Percentiles rank a stretch among this genome's conserved stretches.
Conservation (phyloP, 2,797 vertebrate species). For the Clamator glandarius region DNA sequence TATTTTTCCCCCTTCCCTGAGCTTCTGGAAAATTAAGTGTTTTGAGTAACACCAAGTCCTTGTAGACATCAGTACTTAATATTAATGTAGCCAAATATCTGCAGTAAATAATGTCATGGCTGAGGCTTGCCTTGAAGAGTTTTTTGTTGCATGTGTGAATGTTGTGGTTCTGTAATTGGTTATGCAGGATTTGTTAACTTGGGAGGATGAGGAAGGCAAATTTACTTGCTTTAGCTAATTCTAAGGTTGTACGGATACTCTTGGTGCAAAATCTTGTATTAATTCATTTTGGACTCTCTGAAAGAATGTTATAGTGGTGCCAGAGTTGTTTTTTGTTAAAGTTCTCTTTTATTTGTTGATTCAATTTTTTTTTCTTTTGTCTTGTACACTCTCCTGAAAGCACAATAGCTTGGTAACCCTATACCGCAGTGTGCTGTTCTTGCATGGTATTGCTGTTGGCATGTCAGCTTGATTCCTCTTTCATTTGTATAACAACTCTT, state of each 20-base stretch:
- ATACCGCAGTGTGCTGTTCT: not conserved
- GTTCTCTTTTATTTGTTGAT: not conserved
- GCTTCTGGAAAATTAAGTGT: not conserved
- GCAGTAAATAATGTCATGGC: not conserved
- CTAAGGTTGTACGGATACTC: not conserved
- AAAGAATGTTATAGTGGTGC: constrained; percentile 1
- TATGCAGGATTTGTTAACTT: not conserved
- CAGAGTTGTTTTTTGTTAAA: not conserved
- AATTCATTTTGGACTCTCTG: constrained; percentile 2
- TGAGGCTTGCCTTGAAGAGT: not conserved
- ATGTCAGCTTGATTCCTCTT: accelerated
- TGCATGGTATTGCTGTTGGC: not conserved
- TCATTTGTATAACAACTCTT: not conserved
- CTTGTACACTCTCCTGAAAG: not conserved
- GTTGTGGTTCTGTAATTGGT: not conserved
- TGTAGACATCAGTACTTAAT: not conserved
- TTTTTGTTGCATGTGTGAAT: not conserved
- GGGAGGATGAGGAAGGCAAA: not conserved
- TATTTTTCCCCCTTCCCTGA: not conserved
- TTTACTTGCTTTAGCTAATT: constrained; percentile 23
- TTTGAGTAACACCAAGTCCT: not conserved
- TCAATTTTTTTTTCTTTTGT: not conserved
- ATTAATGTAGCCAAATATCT: not conserved
- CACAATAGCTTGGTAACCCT: not conserved
- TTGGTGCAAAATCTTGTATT: constrained; percentile 46